phyloP scores from a whole-genome alignment of 2,888 invertebrate genomes.

The Hypomecis punctinalis region DNA sequence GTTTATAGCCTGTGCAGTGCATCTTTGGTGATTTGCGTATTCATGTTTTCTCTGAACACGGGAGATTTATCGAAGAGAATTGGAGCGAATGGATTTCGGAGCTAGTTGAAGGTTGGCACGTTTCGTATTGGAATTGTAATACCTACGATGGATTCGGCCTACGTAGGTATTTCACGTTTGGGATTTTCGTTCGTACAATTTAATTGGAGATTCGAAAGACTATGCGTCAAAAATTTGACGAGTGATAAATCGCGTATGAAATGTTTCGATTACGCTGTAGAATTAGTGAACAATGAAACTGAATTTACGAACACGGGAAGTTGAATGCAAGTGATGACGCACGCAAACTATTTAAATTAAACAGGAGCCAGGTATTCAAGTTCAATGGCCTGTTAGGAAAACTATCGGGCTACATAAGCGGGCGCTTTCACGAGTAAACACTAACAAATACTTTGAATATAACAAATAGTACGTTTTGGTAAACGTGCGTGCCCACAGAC shows the following conservation, averaged over 20 bases:
- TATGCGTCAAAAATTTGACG: background rate
- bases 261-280: background rate
- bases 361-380: constrained; percentile 14
- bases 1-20: constrained; percentile 14
- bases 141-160: constrained; percentile 13
- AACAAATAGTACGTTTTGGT: constrained; percentile 36
- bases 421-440: constrained; percentile 36
- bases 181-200: constrained; percentile 3
- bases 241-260: background rate
- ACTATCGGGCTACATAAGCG: constrained; percentile 24
- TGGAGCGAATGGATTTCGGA: constrained; percentile 14
- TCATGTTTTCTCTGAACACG: constrained; percentile 12
- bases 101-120: constrained; percentile 20
- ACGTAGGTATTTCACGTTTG: constrained; percentile 9
- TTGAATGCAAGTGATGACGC: constrained; percentile 2
- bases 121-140: constrained; percentile 19
- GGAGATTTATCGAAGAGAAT: constrained; percentile 16
- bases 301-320: background rate
- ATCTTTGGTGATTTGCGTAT: constrained; percentile 13
- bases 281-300: background rate
- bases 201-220: background rate
- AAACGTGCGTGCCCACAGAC: constrained; percentile 37
- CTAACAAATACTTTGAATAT: constrained; percentile 27
- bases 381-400: constrained; percentile 27
- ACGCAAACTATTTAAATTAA: constrained; percentile 9